Conservation (phyloP, 2,888 invertebrate species). For the Thera obeliscata region DNA sequence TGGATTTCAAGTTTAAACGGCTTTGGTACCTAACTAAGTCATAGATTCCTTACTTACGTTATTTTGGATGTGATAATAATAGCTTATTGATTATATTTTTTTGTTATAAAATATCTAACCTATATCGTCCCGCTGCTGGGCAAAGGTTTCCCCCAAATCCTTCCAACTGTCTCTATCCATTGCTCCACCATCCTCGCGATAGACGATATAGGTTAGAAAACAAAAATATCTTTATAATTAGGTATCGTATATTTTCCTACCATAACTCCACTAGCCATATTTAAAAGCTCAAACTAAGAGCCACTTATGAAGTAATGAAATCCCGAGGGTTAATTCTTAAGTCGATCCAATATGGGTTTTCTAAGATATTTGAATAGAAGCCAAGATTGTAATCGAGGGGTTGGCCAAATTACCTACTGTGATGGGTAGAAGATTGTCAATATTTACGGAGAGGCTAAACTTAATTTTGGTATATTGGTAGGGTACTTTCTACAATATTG, state of each 20-base stretch:
- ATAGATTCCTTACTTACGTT: not conserved
- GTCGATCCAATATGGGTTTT: slow-evolving; percentile 16
- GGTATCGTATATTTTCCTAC: too few species aligned
- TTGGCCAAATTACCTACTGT: slow-evolving; percentile 9
- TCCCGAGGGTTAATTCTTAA: slow-evolving; percentile 10
- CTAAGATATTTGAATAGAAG: slow-evolving; percentile 19
- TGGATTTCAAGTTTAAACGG: slow-evolving; percentile 7
- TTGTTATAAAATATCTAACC: too few species aligned
- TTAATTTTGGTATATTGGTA: not conserved
- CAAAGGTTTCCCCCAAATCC: too few species aligned
- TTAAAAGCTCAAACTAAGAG: slow-evolving; percentile 1
- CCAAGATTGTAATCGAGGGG: slow-evolving; percentile 16
- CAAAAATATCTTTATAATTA: too few species aligned
- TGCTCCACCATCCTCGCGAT: too few species aligned
- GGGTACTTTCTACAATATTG: not conserved
- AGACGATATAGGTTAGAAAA: too few species aligned
- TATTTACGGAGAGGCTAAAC: not conserved
- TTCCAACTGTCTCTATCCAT: too few species aligned
- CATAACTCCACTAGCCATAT: not conserved
- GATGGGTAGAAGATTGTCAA: not conserved
- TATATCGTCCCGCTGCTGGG: too few species aligned
- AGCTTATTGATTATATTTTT: too few species aligned
- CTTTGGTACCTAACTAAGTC: not conserved
- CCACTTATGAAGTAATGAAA: slow-evolving; percentile 22
- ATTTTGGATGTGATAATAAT: too few species aligned